These are phyloP conservation scores for Oscheius sp. DNA, from an alignment of 2,888 invertebrate genomes.

Conservation along the genomic window DNA sequence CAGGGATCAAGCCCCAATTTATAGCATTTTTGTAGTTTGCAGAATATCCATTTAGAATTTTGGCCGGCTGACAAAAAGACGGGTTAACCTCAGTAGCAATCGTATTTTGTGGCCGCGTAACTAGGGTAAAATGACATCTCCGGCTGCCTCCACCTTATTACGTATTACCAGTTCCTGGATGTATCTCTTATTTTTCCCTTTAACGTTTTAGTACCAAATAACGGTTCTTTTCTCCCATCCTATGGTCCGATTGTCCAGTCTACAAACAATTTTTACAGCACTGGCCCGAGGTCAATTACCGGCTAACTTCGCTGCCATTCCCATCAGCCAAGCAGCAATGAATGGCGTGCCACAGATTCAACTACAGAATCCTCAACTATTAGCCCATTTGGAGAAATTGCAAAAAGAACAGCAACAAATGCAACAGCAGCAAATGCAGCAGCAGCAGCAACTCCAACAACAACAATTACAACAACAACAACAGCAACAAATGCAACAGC, in stretches of 20 bases:
- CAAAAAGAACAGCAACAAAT: constrained; percentile 31
- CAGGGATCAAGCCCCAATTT: too few relatives aligned
- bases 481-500: constrained; percentile 27
- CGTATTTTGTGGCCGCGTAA: too few relatives aligned
- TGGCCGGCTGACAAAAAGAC: too few relatives aligned
- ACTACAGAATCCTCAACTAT: constrained; percentile 1
- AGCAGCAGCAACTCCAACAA: constrained; percentile 14
- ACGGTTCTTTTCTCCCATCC: too few relatives aligned
- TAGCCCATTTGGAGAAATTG: constrained; percentile 21
- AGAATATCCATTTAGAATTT: too few relatives aligned
- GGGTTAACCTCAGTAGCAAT: too few relatives aligned
- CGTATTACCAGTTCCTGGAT: background rate
- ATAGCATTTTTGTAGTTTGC: too few relatives aligned
- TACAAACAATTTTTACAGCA: constrained; percentile 3
- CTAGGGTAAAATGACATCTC: too few relatives aligned
- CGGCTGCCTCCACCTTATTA: too few relatives aligned
- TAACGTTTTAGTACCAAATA: too few relatives aligned
- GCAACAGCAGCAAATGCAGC: constrained; percentile 34
- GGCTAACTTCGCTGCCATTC: background rate
- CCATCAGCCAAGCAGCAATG: background rate
- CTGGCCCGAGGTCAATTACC: constrained; percentile 19
- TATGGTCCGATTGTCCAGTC: too few relatives aligned
- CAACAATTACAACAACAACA: constrained; percentile 25
- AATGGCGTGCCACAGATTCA: background rate
- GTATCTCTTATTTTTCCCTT: constrained; percentile 6